Conservation (phyloP, 2,113 vertebrate species). For the Hippocampus comes region DNA sequence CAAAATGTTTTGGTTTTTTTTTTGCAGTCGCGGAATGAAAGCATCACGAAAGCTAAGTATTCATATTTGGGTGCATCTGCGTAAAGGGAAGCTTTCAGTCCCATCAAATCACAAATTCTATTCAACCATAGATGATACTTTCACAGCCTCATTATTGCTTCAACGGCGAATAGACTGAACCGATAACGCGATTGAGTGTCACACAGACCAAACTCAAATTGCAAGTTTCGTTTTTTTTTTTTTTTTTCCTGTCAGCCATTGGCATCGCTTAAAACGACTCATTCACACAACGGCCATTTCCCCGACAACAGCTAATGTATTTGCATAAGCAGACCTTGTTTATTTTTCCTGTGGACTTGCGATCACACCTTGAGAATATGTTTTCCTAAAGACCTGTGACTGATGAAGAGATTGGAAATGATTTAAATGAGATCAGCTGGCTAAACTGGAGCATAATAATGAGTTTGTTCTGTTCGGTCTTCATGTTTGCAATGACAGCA, state of each 20-base stretch:
- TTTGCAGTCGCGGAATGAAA: constrained; percentile 21
- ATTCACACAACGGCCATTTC: constrained; percentile 48
- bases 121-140: constrained; percentile 54
- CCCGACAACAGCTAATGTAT: constrained; percentile 57
- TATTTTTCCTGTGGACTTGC: constrained; percentile 62
- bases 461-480: not conserved
- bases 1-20: not conserved
- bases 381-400: constrained; percentile 11
- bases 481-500: too few relatives aligned
- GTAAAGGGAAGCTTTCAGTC: constrained; percentile 22
- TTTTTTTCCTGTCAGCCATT: constrained; percentile 55
- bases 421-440: not conserved
- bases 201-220: constrained; percentile 50
- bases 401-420: not conserved
- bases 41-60: not conserved
- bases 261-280: constrained; percentile 37
- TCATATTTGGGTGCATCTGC: constrained; percentile 3
- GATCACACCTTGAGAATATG: constrained; percentile 44
- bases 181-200: constrained; percentile 57
- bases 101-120: constrained; percentile 29
- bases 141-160: constrained; percentile 51
- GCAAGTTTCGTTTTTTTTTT: constrained; percentile 28
- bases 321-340: constrained; percentile 68
- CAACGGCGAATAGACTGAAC: constrained; percentile 54
- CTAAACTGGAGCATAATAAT: not conserved